Conservation (phyloP, 2,797 vertebrate species). For the Zenarchopterus dispar region DNA sequence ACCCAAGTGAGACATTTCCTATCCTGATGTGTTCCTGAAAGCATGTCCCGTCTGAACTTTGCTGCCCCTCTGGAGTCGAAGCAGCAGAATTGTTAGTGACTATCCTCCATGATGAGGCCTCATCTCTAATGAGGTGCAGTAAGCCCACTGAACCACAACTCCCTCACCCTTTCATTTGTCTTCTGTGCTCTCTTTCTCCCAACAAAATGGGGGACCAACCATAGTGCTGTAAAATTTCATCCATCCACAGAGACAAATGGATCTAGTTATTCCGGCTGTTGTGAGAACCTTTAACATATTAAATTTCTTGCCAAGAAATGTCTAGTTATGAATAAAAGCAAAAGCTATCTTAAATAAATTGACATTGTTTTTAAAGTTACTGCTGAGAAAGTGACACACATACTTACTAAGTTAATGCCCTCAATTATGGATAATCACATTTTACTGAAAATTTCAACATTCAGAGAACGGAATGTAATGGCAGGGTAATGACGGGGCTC, state of each 20-base stretch:
- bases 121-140: constrained; percentile 69
- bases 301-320: no score
- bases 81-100: constrained; percentile 45
- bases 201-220: neutral
- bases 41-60: constrained; percentile 33
- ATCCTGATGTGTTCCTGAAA: constrained; percentile 42
- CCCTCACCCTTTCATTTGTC: constrained; percentile 37
- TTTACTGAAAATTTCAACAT: neutral
- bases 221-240: neutral
- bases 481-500: neutral
- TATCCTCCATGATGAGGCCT: constrained; percentile 58
- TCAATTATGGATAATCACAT: neutral
- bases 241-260: no score
- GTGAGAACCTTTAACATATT: no score
- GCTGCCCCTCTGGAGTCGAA: constrained; percentile 39
- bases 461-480: neutral
- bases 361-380: neutral
- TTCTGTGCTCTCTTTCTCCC: constrained; percentile 4
- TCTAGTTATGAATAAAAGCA: neutral
- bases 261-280: no score
- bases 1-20: constrained; percentile 33
- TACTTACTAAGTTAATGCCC: neutral
- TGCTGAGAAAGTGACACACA: neutral
- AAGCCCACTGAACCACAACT: constrained; percentile 55
- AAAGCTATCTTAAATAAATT: constrained; percentile 7